Percentiles rank a stretch among this genome's conserved stretches.
Evolutionary conservation across 2,888 invertebrate genomes (phyloP).

Genomic region (Scaptomyza tumidula): DNA sequence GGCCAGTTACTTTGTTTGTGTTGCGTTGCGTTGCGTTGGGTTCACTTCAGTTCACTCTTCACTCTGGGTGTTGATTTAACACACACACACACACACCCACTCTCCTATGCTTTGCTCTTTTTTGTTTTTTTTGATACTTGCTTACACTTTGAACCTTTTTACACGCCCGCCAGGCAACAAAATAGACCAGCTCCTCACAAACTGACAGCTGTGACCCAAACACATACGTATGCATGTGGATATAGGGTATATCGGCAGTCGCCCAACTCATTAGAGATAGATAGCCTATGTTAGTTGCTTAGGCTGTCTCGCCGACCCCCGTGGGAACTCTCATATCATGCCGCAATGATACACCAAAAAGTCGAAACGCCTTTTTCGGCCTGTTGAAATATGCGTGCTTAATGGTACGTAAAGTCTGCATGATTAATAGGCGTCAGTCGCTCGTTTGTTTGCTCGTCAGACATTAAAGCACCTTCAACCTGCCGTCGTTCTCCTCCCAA

Average conservation of each 20-base stretch:
- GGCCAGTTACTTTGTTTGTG: slow-evolving; percentile 67
- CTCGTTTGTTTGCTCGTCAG: slow-evolving; percentile 72
- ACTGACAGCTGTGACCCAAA: not conserved
- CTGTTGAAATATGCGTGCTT: slow-evolving; percentile 70
- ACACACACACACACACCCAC: no score
- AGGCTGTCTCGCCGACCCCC: not conserved
- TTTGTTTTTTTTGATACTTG: slow-evolving; percentile 29
- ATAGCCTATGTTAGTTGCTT: no score
- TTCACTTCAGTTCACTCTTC: slow-evolving; percentile 3
- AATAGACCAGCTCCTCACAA: not conserved
- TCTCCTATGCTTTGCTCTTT: slow-evolving; percentile 5
- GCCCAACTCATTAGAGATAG: slow-evolving; percentile 10
- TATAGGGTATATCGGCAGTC: slow-evolving; percentile 17
- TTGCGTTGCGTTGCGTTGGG: slow-evolving; percentile 27
- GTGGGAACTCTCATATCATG: slow-evolving; percentile 44
- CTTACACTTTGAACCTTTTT: slow-evolving; percentile 60
- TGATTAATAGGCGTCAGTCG: slow-evolving; percentile 79
- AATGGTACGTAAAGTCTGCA: slow-evolving; percentile 78
- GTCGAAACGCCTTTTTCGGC: slow-evolving; percentile 39
- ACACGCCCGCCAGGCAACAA: not conserved
- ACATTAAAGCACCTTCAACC: slow-evolving; percentile 53
- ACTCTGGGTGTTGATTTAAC: slow-evolving; percentile 17
- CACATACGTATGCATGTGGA: not conserved
- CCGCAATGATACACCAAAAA: slow-evolving; percentile 53
- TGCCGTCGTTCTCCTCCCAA: no score